Conservation (phyloP, 2,888 invertebrate species). For the Macrostomum cliftonense region DNA sequence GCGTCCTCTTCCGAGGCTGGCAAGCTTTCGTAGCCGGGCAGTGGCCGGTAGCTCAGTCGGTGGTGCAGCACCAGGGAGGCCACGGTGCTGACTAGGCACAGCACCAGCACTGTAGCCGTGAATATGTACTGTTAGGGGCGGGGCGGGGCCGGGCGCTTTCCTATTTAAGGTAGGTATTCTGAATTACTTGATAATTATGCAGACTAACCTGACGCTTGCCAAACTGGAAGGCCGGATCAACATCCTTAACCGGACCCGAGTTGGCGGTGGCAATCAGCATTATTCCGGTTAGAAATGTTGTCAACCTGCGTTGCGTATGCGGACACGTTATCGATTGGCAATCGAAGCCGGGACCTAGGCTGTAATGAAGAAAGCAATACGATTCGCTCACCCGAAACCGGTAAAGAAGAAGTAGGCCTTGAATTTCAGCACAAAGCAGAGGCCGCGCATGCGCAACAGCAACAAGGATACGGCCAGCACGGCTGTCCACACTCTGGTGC, state of each 20-base stretch:
- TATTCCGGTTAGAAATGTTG: slow-evolving; percentile 49
- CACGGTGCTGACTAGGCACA: slow-evolving; percentile 48
- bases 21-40: too few species aligned
- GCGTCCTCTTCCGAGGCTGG: too few species aligned
- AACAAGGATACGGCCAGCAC: slow-evolving; percentile 60
- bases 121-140: slow-evolving; percentile 19
- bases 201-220: slow-evolving; percentile 52
- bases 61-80: slow-evolving; percentile 65
- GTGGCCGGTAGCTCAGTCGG: slow-evolving; percentile 42
- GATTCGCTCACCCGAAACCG: slow-evolving; percentile 33
- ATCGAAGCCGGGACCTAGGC: too few species aligned
- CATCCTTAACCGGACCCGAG: slow-evolving; percentile 41
- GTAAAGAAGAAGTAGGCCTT: slow-evolving; percentile 37
- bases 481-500: slow-evolving; percentile 65
- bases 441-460: slow-evolving; percentile 60
- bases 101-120: slow-evolving; percentile 19
- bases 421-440: slow-evolving; percentile 58
- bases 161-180: too few species aligned
- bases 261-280: slow-evolving; percentile 44
- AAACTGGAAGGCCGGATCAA: slow-evolving; percentile 57
- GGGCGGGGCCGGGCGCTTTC: too few species aligned
- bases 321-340: too few species aligned
- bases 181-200: too few species aligned
- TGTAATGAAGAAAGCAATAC: too few species aligned
- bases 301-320: slow-evolving; percentile 29